phyloP scores from a whole-genome alignment of 2,888 invertebrate genomes.

The Amiota mariae region DNA sequence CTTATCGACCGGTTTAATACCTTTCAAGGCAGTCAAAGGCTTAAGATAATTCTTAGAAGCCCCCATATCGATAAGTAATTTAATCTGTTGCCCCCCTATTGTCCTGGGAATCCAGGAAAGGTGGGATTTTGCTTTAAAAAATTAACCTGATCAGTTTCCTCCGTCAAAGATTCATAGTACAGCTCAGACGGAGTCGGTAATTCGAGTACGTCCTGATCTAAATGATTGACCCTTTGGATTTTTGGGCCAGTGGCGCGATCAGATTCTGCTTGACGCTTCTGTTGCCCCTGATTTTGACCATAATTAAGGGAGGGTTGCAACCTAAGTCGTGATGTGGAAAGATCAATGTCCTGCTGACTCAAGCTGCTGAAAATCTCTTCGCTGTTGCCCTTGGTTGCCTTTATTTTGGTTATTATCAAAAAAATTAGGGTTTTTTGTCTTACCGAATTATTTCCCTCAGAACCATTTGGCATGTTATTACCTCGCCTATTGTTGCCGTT shows the following conservation, averaged over 20 bases:
- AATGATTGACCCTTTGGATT: constrained; percentile 20
- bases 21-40: constrained; percentile 18
- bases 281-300: background rate
- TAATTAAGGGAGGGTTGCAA: no score
- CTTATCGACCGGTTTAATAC: constrained; percentile 14
- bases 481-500: background rate
- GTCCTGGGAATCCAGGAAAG: constrained; percentile 20
- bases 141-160: constrained; percentile 2
- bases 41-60: constrained; percentile 33
- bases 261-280: background rate
- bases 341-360: no score
- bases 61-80: constrained; percentile 33
- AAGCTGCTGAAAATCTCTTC: no score
- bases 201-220: constrained; percentile 2
- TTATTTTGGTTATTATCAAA: no score
- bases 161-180: background rate
- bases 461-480: no score
- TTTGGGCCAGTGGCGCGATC: background rate
- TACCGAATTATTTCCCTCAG: no score
- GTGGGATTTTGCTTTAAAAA: constrained; percentile 30
- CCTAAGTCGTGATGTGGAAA: no score
- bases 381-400: no score
- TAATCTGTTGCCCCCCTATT: constrained; percentile 18
- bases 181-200: background rate
- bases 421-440: no score